phyloP scores from a whole-genome alignment of 1,140 invertebrate genomes.

The Marisa cornuarietis region DNA sequence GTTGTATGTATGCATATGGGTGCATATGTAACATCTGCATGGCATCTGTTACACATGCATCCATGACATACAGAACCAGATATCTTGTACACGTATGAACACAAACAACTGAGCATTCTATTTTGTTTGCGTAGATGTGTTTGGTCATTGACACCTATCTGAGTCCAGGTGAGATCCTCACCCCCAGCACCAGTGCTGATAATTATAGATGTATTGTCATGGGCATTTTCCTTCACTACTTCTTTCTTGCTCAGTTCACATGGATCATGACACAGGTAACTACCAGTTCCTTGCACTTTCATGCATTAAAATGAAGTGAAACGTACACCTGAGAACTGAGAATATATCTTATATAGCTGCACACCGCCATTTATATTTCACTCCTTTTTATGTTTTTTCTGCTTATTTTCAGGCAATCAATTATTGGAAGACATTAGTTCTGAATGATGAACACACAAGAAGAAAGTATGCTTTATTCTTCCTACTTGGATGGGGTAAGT shows the following conservation, averaged over 20 bases:
- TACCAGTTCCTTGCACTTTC: neutral
- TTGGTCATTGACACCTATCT: constrained; percentile 59
- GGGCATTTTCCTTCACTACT: constrained; percentile 89
- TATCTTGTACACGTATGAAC: no score
- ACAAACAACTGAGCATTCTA: no score
- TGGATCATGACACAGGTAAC: constrained; percentile 78
- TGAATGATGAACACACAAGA: constrained; percentile 65
- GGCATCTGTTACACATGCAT: no score
- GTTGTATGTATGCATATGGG: no score
- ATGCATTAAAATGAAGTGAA: neutral
- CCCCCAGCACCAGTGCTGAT: constrained; percentile 33
- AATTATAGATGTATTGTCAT: constrained; percentile 68
- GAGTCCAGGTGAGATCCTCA: constrained; percentile 55
- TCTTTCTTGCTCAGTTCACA: constrained; percentile 92
- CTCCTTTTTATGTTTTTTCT: no score
- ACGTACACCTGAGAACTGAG: no score
- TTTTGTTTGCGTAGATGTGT: constrained; percentile 42
- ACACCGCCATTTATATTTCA: no score
- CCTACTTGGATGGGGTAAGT: constrained; percentile 63
- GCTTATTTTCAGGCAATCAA: constrained; percentile 53
- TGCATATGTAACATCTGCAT: no score
- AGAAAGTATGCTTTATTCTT: constrained; percentile 60
- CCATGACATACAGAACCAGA: no score
- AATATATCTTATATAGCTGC: no score
- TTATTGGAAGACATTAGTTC: constrained; percentile 60